Evolutionary conservation across 2,797 vertebrate species (phyloP).

Genomic region (Lacerta agilis): DNA sequence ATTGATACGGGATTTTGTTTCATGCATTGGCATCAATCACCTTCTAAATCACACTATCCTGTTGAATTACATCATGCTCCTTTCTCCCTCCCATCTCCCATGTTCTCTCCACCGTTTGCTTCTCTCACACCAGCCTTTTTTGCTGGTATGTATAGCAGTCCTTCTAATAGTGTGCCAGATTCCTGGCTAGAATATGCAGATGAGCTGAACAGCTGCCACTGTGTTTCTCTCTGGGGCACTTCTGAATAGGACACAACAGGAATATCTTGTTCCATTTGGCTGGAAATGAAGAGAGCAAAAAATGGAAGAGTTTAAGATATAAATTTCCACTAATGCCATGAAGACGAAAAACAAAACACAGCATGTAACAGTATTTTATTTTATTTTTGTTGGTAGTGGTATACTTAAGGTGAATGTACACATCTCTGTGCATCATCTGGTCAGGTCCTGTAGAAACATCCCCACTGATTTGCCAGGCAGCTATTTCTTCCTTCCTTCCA

Average conservation of each 20-base stretch:
- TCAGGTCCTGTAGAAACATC: neutral
- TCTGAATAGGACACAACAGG: conserved; percentile 53
- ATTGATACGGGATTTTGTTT: neutral
- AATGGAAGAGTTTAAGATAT: conserved; percentile 39
- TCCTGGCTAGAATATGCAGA: conserved; percentile 63
- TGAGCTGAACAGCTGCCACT: conserved; percentile 65
- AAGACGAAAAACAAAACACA: neutral
- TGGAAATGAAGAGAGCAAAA: conserved; percentile 50
- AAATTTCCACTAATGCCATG: conserved; percentile 23
- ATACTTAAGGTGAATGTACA: neutral
- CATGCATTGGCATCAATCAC: conserved; percentile 4
- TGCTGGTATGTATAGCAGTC: conserved; percentile 41
- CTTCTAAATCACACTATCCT: conserved; percentile 37
- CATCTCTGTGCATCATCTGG: neutral
- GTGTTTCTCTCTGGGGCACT: conserved; percentile 60
- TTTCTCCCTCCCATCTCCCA: conserved; percentile 17
- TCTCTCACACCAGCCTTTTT: conserved; percentile 46
- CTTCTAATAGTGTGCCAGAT: conserved; percentile 63
- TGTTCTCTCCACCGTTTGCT: conserved; percentile 42
- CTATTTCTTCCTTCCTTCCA: too few relatives aligned
- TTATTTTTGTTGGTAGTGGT: neutral
- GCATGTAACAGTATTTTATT: accelerated
- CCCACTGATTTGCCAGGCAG: too few relatives aligned
- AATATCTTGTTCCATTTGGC: conserved; percentile 65
- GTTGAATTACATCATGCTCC: conserved; percentile 53